phyloP scores from a whole-genome alignment of 2,797 vertebrate species.

The Malacoctenus gilli region DNA sequence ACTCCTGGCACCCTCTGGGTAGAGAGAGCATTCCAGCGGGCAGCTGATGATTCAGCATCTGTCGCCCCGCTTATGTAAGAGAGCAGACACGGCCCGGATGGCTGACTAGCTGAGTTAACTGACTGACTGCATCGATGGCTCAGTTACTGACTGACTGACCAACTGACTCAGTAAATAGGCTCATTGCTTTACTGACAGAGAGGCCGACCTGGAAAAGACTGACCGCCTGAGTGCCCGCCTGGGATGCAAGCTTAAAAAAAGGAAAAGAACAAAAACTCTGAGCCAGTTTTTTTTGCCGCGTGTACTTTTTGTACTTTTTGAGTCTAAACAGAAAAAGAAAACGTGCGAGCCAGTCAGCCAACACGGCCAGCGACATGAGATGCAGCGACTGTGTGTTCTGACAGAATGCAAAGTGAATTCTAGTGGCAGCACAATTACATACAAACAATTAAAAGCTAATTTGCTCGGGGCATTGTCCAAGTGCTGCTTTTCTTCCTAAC shows the following conservation, averaged over 20 bases:
- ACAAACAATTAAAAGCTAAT: not conserved
- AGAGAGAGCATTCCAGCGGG: conserved; percentile 74
- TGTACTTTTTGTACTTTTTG: not conserved
- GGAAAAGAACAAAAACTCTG: no score
- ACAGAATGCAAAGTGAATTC: not conserved
- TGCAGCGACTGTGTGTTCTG: not conserved
- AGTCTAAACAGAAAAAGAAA: not conserved
- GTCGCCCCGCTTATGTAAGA: conserved; percentile 77
- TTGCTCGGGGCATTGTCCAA: not conserved
- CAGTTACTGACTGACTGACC: conserved; percentile 57
- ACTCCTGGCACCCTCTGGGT: conserved; percentile 74
- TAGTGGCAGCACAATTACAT: not conserved
- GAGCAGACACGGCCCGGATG: conserved; percentile 61
- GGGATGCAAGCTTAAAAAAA: not conserved
- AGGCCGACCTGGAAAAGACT: conserved; percentile 7
- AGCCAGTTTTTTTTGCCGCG: no score
- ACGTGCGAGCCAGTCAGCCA: not conserved
- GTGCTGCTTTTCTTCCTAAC: not conserved
- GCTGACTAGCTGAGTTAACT: conserved; percentile 54
- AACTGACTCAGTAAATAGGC: conserved; percentile 46
- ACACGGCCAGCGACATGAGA: not conserved
- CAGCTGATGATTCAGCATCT: conserved; percentile 84
- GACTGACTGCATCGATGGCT: conserved; percentile 52
- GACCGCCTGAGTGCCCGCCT: not conserved
- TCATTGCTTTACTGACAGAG: conserved; percentile 34